A percentile compares a stretch with the other conserved stretches of the same genome.
Conservation (phyloP, 2,797 vertebrate genomes). For the Tinamus major region DNA sequence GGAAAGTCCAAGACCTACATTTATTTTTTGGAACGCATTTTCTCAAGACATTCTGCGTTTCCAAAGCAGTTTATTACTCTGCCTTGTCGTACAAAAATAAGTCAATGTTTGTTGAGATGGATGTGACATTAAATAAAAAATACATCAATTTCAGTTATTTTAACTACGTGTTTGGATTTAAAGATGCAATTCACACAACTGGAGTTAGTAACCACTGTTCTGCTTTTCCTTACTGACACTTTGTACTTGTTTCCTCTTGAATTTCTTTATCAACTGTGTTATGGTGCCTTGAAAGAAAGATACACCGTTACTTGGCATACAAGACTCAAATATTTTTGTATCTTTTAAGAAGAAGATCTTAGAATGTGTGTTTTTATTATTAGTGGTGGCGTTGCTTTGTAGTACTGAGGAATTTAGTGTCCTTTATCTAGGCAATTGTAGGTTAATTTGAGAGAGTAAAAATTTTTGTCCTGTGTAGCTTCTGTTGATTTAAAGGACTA, state of each 20-base stretch:
- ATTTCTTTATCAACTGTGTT: neutral
- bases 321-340: neutral
- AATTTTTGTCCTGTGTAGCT: neutral
- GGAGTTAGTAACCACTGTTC: neutral
- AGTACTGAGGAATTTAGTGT: neutral
- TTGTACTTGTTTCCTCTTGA: neutral
- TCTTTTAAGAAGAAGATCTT: neutral
- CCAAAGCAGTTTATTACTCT: conserved; percentile 20
- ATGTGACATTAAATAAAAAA: neutral
- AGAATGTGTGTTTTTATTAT: neutral
- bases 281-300: neutral
- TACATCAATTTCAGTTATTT: neutral
- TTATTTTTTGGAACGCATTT: conserved; percentile 34
- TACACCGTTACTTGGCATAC: neutral
- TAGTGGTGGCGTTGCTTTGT: neutral
- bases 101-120: neutral
- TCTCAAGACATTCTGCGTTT: neutral
- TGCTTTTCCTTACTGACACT: neutral
- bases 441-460: neutral
- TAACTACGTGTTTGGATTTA: neutral
- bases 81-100: conserved; percentile 1
- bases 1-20: neutral
- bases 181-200: neutral
- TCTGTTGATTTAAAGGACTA: neutral
- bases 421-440: neutral